Evolutionary conservation across 2,113 vertebrate genomes (phyloP).

Genomic region (Podilymbus podiceps): DNA sequence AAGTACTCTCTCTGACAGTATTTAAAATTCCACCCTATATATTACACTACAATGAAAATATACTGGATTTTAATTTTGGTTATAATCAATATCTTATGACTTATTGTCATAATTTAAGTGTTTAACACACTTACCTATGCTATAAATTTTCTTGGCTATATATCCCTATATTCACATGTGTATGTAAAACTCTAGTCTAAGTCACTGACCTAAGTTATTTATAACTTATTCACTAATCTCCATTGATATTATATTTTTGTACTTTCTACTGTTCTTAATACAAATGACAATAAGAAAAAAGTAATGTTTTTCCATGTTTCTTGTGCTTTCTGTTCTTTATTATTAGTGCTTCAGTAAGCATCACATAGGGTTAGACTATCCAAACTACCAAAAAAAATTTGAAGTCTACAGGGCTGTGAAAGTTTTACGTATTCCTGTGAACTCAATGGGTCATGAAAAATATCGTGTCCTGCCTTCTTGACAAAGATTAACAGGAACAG

Average conservation of each 20-base stretch:
- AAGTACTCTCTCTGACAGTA: not conserved
- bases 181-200: not conserved
- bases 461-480: not conserved
- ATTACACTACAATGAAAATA: not conserved
- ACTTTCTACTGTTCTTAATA: not conserved
- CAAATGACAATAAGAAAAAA: not conserved
- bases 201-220: not conserved
- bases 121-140: not conserved
- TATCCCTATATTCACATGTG: not conserved
- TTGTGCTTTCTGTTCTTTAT: not conserved
- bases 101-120: not conserved
- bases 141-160: not conserved
- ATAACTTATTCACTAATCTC: not conserved
- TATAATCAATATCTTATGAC: not conserved
- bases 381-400: not conserved
- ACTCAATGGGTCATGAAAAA: not conserved
- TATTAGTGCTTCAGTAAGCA: not conserved
- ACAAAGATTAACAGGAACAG: slow-evolving; percentile 44
- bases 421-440: not conserved
- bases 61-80: not conserved
- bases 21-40: not conserved
- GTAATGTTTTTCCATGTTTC: not conserved
- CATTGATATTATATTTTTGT: not conserved
- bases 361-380: not conserved
- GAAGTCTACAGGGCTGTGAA: not conserved